Evolutionary conservation across 2,113 vertebrate species (phyloP).

Genomic region (Corythoichthys haematopterus): DNA sequence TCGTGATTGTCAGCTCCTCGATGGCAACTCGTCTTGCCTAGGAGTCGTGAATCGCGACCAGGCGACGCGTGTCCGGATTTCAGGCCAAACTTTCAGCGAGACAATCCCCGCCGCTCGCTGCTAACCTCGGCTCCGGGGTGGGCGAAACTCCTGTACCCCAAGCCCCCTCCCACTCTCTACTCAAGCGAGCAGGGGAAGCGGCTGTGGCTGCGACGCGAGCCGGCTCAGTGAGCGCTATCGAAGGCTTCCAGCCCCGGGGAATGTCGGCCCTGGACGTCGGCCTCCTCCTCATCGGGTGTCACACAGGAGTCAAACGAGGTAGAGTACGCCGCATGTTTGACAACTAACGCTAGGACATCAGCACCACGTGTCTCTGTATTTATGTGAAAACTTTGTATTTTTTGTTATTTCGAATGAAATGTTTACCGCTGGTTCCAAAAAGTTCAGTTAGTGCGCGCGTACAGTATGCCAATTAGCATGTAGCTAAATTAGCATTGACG

Average conservation of each 20-base stretch:
- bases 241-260: constrained; percentile 60
- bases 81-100: constrained; percentile 50
- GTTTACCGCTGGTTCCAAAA: constrained; percentile 30
- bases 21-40: constrained; percentile 67
- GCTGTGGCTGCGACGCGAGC: constrained; percentile 10
- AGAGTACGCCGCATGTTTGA: constrained; percentile 45
- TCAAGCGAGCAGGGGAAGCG: constrained; percentile 39
- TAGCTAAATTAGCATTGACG: constrained; percentile 66
- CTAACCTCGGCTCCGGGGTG: background rate
- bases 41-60: constrained; percentile 67
- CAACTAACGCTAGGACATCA: constrained; percentile 10
- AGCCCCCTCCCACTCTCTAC: constrained; percentile 18
- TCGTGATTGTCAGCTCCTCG: constrained; percentile 51
- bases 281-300: constrained; percentile 45
- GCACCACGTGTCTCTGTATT: background rate
- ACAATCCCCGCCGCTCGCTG: constrained; percentile 18
- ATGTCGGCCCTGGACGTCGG: constrained; percentile 75
- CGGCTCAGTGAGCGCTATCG: constrained; percentile 47
- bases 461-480: constrained; percentile 54
- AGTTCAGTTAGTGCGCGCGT: constrained; percentile 61
- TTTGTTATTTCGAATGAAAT: constrained; percentile 19
- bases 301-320: constrained; percentile 61
- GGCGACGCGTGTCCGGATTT: constrained; percentile 65
- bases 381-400: constrained; percentile 36
- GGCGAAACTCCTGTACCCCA: background rate